Conservation (phyloP, 2,797 vertebrate species). For the Acipenser ruthenus region DNA sequence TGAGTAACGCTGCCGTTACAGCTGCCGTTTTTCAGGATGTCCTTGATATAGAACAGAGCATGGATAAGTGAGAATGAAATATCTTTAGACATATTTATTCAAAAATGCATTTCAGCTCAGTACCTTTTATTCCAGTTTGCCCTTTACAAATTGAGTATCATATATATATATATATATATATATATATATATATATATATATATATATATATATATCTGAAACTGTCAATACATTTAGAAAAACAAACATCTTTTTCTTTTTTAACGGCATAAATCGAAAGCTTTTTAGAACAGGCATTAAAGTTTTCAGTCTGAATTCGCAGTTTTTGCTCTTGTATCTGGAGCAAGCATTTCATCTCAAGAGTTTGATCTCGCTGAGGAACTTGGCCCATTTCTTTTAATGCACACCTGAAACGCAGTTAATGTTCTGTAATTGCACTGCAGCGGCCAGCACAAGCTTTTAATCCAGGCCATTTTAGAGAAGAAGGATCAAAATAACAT, state of each 20-base stretch:
- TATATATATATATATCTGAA: too few species aligned
- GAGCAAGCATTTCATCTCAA: neutral
- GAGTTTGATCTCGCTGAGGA: neutral
- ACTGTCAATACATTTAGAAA: neutral
- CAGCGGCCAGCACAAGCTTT: slow-evolving; percentile 14
- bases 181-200: too few species aligned
- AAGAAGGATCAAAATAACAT: slow-evolving; percentile 3
- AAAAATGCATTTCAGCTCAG: slow-evolving; percentile 11
- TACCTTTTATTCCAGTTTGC: slow-evolving; percentile 6
- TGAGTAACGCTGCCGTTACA: too few species aligned
- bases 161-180: too few species aligned
- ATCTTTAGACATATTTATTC: too few species aligned
- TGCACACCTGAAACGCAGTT: neutral
- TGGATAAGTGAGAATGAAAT: too few species aligned
- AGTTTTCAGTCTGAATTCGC: neutral
- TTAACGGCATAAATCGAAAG: neutral
- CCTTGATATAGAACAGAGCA: too few species aligned
- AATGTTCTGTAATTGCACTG: neutral
- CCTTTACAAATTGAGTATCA: neutral
- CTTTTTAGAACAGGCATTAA: neutral
- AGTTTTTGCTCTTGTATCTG: neutral
- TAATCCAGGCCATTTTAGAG: slow-evolving; percentile 12
- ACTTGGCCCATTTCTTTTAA: neutral
- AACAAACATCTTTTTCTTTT: neutral
- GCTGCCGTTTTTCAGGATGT: too few species aligned